phyloP scores from a whole-genome alignment of 2,113 vertebrate genomes.

The Passer montanus region DNA sequence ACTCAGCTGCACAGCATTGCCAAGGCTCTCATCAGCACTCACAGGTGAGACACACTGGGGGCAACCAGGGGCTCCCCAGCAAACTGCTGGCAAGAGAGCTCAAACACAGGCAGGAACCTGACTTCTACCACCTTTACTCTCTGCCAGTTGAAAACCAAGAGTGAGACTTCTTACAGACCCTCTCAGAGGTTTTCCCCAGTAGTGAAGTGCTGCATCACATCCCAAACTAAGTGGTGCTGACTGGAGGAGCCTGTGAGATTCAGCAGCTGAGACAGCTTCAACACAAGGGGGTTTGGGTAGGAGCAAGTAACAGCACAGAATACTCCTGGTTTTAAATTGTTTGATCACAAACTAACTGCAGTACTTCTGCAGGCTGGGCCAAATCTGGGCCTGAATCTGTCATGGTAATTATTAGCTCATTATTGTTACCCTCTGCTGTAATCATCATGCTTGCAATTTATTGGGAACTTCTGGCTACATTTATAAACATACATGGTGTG shows the following conservation, averaged over 20 bases:
- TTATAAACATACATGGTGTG: neutral
- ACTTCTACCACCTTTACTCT: neutral
- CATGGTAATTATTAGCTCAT: neutral
- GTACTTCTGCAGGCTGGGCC: neutral
- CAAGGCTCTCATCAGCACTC: neutral
- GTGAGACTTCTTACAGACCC: neutral
- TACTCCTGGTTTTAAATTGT: neutral
- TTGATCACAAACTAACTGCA: neutral
- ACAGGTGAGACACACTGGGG: neutral
- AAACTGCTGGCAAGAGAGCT: neutral
- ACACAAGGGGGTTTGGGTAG: neutral
- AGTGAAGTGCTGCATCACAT: neutral
- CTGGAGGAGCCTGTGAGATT: neutral
- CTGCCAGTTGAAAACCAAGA: neutral
- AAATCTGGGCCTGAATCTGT: neutral
- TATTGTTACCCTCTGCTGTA: neutral
- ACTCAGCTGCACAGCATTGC: neutral
- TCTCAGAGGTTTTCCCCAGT: neutral
- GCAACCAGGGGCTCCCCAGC: neutral
- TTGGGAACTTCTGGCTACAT: neutral
- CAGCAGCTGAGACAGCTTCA: neutral
- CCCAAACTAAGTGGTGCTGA: neutral
- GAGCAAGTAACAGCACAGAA: neutral
- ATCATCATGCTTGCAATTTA: neutral
- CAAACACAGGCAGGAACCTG: neutral